Evolutionary conservation across 2,888 invertebrate species (phyloP).

Genomic region (Melanchra persicariae): DNA sequence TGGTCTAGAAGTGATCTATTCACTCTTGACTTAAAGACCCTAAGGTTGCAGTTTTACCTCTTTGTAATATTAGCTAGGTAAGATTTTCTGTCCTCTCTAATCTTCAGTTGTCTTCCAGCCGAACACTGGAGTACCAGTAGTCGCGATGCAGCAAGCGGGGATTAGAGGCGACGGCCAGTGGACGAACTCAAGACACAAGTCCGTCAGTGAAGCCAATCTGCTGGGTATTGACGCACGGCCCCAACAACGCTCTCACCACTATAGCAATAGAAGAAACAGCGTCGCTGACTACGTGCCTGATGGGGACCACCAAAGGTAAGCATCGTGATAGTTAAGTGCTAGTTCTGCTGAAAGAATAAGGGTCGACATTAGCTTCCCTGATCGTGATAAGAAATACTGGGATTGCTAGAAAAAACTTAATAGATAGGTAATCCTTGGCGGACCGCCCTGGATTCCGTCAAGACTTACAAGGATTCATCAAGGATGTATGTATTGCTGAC

Average conservation of each 20-base stretch:
- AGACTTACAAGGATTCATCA: not conserved
- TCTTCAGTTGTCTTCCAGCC: slow-evolving; percentile 71
- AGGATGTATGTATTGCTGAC: not conserved
- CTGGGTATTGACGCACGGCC: slow-evolving; percentile 91
- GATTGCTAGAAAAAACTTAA: not conserved
- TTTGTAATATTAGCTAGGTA: too few relatives aligned
- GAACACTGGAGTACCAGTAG: slow-evolving; percentile 90
- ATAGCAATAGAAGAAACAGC: slow-evolving; percentile 89
- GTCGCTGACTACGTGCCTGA: slow-evolving; percentile 91
- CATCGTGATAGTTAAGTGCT: not conserved
- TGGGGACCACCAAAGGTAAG: slow-evolving; percentile 90
- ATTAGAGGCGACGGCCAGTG: slow-evolving; percentile 91
- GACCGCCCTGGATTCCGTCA: too few relatives aligned
- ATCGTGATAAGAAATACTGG: not conserved
- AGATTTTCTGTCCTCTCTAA: not conserved
- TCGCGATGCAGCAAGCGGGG: slow-evolving; percentile 93
- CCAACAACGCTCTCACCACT: slow-evolving; percentile 82
- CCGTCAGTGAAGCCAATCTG: slow-evolving; percentile 97
- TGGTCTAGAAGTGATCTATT: too few relatives aligned
- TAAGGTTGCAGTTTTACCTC: too few relatives aligned
- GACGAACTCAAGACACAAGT: slow-evolving; percentile 90
- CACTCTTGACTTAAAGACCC: too few relatives aligned
- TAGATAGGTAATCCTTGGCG: not conserved
- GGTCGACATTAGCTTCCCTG: not conserved
- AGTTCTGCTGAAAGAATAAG: not conserved